phyloP scores from a whole-genome alignment of 2,113 vertebrate genomes.

The Puma concolor region DNA sequence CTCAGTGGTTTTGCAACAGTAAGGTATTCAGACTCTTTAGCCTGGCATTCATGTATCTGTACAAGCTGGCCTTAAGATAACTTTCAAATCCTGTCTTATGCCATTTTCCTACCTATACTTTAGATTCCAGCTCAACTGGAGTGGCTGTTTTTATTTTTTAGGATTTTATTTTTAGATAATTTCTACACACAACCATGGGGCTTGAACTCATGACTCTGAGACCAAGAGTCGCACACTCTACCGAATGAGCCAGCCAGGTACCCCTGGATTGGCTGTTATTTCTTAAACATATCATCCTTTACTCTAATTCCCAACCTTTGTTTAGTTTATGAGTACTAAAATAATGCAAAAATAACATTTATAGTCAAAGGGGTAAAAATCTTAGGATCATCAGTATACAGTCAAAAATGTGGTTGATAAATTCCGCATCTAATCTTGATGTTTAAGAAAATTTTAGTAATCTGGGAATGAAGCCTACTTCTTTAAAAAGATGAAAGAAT shows the following conservation, averaged over 20 bases:
- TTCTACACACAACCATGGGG: background rate
- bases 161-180: background rate
- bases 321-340: background rate
- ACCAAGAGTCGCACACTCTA: background rate
- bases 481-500: background rate
- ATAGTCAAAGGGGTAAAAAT: slow-evolving; percentile 26
- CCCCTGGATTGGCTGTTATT: background rate
- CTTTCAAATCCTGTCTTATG: background rate
- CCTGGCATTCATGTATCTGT: background rate
- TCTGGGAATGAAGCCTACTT: background rate
- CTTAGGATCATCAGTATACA: background rate
- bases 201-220: background rate
- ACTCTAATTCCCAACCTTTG: background rate
- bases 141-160: background rate
- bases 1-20: background rate
- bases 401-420: background rate
- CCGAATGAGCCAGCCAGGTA: background rate
- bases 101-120: background rate
- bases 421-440: background rate
- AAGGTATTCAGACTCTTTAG: background rate
- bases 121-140: background rate
- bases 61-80: background rate
- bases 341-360: slow-evolving; percentile 4
- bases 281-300: background rate
- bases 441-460: slow-evolving; percentile 45